Percentiles rank a stretch among this genome's conserved stretches.
phyloP scores from a whole-genome alignment of 2,888 invertebrate species.

The Trissolcus japonicus region DNA sequence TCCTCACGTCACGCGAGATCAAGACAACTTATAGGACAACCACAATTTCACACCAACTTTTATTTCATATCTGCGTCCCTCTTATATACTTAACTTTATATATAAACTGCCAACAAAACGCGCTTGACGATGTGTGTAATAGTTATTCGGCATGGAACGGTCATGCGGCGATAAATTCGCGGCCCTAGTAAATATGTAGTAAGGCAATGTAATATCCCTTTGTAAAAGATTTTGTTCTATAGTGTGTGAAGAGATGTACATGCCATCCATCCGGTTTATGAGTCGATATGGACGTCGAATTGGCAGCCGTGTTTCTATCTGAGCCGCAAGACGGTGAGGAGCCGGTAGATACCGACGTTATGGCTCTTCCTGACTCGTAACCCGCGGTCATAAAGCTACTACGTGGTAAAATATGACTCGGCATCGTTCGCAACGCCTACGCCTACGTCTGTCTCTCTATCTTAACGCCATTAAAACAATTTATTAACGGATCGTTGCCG shows the following conservation, averaged over 20 bases:
- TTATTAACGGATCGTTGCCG: constrained; percentile 71
- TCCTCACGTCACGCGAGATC: constrained; percentile 61
- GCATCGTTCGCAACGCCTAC: constrained; percentile 66
- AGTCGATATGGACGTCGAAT: constrained; percentile 71
- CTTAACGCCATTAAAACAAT: constrained; percentile 74
- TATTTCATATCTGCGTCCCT: constrained; percentile 23
- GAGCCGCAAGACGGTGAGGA: constrained; percentile 67
- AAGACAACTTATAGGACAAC: constrained; percentile 48
- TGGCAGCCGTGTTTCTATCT: constrained; percentile 69
- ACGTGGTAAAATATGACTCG: constrained; percentile 72
- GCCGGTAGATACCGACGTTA: constrained; percentile 71
- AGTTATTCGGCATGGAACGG: neutral
- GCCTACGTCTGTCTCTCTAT: constrained; percentile 69
- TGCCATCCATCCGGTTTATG: constrained; percentile 64
- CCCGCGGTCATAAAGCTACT: constrained; percentile 75
- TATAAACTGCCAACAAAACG: too few species aligned
- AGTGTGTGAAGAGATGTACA: constrained; percentile 33
- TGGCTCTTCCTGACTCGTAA: constrained; percentile 75
- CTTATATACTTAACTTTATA: too few species aligned
- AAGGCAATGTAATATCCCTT: constrained; percentile 11
- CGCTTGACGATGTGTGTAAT: neutral
- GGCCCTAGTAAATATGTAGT: constrained; percentile 6
- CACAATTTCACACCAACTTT: constrained; percentile 42
- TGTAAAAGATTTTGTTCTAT: constrained; percentile 15
- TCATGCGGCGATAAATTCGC: neutral